phyloP scores from a whole-genome alignment of 2,888 invertebrate species.

The Orgyia antiqua region DNA sequence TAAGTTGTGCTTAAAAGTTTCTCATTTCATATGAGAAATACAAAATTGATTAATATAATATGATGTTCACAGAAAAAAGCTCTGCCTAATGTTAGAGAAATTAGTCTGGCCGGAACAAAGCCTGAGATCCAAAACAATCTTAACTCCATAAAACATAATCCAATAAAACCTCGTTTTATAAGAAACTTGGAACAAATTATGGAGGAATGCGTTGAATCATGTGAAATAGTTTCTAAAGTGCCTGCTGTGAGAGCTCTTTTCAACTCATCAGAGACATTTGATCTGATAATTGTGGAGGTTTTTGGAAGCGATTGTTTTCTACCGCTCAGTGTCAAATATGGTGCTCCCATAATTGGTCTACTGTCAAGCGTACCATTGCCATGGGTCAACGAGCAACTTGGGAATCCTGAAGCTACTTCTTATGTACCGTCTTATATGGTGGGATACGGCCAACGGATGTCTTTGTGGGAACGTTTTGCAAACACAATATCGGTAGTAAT shows the following conservation, averaged over 20 bases:
- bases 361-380: slow-evolving; percentile 75
- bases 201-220: slow-evolving; percentile 65
- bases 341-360: slow-evolving; percentile 73
- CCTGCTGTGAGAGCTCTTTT: slow-evolving; percentile 55
- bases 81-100: slow-evolving; percentile 59
- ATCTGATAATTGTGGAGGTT: slow-evolving; percentile 67
- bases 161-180: slow-evolving; percentile 56
- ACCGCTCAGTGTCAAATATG: slow-evolving; percentile 71
- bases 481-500: slow-evolving; percentile 62
- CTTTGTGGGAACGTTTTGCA: slow-evolving; percentile 60
- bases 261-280: slow-evolving; percentile 53
- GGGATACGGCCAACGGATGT: slow-evolving; percentile 69
- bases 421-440: slow-evolving; percentile 78
- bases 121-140: slow-evolving; percentile 66
- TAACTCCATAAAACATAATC: slow-evolving; percentile 42
- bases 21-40: too few relatives aligned
- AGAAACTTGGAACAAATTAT: slow-evolving; percentile 65
- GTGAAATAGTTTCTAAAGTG: slow-evolving; percentile 57
- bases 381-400: slow-evolving; percentile 76
- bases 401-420: slow-evolving; percentile 76
- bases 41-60: too few relatives aligned
- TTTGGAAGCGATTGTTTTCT: slow-evolving; percentile 79
- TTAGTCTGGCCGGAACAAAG: slow-evolving; percentile 67
- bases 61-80: slow-evolving; percentile 62
- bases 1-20: too few relatives aligned